Base-by-base conservation (phyloP, 2,113 vertebrate genomes). In the Emydura subglobosa region DNA sequence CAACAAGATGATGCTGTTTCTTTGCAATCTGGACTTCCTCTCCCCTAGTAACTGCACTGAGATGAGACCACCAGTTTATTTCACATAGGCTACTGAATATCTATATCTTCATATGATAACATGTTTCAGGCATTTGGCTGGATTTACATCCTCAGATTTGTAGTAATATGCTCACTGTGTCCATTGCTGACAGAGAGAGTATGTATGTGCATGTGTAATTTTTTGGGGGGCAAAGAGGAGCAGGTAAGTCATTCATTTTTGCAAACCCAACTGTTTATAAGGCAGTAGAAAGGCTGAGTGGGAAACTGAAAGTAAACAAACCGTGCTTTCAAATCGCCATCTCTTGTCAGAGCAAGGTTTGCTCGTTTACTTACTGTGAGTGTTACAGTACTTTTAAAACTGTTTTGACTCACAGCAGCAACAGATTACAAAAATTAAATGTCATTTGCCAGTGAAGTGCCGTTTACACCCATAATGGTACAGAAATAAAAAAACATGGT, bases 221-320 rank as follows among this genome's bases (percentile, higher is more conserved):
- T 76, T 74, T 10, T 34, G 12, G 13, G 24, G 24, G 24, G 55
- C 7, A 55, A 25, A 9, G 19, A 10, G 34, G 34, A 34, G 17
- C 9, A 9, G 8, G 19, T 27, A 44, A 47, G 42, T 12, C 74
- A 7, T 21, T 92, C 50, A 74, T 90, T 95, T 82, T 93, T 92
- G 34, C 72, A 72, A 94, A 31, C 76, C 87, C 79, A 84, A 24
- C 50, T 89, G 90, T 44, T 72, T 79, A 83, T 3, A 7, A 81
- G 91, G 88, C 68, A n/a, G 59, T 76, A 65, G 87, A 93, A 92
- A 68, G 0, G 0, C 24, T 92, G 90, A 86, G 78, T 81, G 78
- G 90, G 83, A 87, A 19, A 51, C 89, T 95, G 89, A 95, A 96
- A 92, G 89, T 90, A 94, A 97, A 89, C 86, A 79, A 82, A 68